Evolutionary conservation across 2,888 invertebrate species (phyloP).

Genomic region (Sarcophaga carnaria): DNA sequence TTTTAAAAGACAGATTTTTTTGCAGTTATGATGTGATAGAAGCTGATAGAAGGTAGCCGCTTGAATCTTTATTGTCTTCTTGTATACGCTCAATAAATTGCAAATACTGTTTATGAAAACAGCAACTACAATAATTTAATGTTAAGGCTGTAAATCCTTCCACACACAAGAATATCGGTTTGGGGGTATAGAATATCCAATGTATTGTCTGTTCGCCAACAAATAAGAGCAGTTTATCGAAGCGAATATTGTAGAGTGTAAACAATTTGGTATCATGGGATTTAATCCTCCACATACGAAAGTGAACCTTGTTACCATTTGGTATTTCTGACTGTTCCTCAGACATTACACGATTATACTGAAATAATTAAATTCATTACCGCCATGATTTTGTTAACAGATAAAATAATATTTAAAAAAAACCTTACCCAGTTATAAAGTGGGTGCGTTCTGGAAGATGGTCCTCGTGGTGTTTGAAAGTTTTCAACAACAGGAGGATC

Average conservation of each 20-base stretch:
- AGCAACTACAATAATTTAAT: background rate
- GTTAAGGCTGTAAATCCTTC: background rate
- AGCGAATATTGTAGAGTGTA: background rate
- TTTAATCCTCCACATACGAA: background rate
- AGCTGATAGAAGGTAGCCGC: too few relatives aligned
- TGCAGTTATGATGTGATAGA: too few relatives aligned
- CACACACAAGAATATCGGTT: background rate
- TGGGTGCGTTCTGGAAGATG: too few relatives aligned
- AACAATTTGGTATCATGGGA: background rate
- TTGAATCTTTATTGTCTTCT: too few relatives aligned
- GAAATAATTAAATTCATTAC: background rate
- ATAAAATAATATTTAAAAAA: too few relatives aligned
- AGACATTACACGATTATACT: background rate
- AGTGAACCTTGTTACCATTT: background rate
- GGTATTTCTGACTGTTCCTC: background rate
- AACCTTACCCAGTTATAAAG: too few relatives aligned
- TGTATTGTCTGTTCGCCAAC: background rate
- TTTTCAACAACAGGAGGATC: too few relatives aligned
- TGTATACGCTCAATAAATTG: too few relatives aligned
- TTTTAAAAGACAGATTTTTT: too few relatives aligned
- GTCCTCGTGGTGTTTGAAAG: too few relatives aligned
- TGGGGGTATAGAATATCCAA: background rate
- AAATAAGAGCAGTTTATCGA: background rate
- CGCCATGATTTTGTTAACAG: too few relatives aligned
- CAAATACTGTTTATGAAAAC: background rate